Percentiles rank a stretch among this genome's conserved stretches.
Conservation (phyloP, 1,140 invertebrate species). For the Lethocerus indicus region DNA sequence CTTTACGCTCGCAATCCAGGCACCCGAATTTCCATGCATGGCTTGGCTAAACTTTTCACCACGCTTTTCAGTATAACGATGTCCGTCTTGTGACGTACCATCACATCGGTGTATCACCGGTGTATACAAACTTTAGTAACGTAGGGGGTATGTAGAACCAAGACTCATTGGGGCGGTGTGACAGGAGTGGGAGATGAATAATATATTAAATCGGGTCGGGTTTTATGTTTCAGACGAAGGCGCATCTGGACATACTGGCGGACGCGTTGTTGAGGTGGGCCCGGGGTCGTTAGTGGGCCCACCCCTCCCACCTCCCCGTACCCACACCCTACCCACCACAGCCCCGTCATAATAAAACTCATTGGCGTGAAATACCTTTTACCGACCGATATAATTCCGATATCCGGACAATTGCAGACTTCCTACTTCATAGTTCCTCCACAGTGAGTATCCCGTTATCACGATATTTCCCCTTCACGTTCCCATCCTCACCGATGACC, state of each 20-base stretch:
- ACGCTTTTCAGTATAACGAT: background rate
- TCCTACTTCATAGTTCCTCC: background rate
- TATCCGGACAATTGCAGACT: no score
- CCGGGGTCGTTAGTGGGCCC: constrained; percentile 53
- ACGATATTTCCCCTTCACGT: background rate
- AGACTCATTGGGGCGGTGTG: no score
- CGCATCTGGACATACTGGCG: constrained; percentile 81
- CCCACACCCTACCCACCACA: no score
- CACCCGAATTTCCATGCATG: background rate
- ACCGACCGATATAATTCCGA: no score
- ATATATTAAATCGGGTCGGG: background rate
- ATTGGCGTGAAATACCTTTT: no score
- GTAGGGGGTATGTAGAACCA: no score
- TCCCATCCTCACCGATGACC: background rate
- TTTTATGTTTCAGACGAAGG: constrained; percentile 66
- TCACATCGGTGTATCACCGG: background rate
- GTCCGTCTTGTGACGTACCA: background rate
- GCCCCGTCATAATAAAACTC: no score
- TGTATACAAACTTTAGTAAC: no score
- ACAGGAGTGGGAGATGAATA: no score
- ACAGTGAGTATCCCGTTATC: background rate
- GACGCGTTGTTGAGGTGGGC: constrained; percentile 85
- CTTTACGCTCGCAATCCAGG: background rate
- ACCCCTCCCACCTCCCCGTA: background rate
- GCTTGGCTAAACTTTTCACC: background rate